These are phyloP conservation scores for Erynnis tages DNA, from an alignment of 2,888 invertebrate genomes.

Conservation along the genomic window DNA sequence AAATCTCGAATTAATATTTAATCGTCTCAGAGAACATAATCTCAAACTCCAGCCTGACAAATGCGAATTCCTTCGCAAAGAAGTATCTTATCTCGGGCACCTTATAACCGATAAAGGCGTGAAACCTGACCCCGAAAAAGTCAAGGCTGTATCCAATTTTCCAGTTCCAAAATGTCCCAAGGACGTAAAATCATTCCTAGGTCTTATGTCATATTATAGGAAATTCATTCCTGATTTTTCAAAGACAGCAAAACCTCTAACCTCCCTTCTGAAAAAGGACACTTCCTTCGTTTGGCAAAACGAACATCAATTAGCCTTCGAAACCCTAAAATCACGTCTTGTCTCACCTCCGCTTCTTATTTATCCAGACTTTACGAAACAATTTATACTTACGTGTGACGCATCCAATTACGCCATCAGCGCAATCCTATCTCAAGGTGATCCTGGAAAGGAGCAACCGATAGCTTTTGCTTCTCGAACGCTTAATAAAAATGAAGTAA, in stretches of 20 bases:
- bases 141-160: constrained; percentile 29
- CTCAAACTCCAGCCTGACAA: no score
- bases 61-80: no score
- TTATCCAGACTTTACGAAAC: background rate
- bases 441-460: constrained; percentile 20
- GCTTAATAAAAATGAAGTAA: background rate
- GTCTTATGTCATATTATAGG: constrained; percentile 48
- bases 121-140: constrained; percentile 34
- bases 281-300: background rate
- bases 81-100: no score
- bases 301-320: background rate
- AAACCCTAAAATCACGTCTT: background rate
- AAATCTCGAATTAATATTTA: no score
- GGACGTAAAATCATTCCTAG: constrained; percentile 39
- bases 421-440: background rate
- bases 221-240: constrained; percentile 48
- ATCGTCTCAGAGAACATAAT: no score
- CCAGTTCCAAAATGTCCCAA: constrained; percentile 29
- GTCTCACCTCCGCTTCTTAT: background rate
- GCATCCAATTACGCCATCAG: background rate
- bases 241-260: constrained; percentile 25
- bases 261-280: background rate
- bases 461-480: background rate
- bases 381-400: background rate
- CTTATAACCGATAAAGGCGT: no score